A percentile compares a stretch with the other conserved stretches of the same genome.
Evolutionary conservation across 2,797 vertebrate genomes (phyloP).

Genomic region (Smutsia temminckii): DNA sequence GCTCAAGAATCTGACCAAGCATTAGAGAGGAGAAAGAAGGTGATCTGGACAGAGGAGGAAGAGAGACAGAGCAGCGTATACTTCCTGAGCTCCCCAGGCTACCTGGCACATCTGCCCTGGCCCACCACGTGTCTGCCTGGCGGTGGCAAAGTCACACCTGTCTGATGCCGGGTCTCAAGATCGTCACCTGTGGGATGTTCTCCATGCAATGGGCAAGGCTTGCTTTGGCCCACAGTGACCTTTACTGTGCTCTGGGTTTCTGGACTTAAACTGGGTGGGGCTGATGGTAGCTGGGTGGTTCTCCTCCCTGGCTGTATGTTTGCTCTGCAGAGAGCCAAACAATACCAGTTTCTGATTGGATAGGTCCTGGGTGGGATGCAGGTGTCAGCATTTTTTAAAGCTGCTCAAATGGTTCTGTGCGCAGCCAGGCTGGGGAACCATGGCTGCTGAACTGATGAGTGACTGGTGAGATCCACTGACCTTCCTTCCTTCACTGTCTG

Average conservation of each 20-base stretch:
- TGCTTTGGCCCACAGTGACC: rapidly evolving
- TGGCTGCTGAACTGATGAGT: rapidly evolving
- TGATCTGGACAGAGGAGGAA: neutral
- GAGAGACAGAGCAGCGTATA: rapidly evolving
- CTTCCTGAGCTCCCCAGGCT: neutral
- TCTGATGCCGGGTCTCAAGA: neutral
- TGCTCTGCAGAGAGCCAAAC: too few species aligned
- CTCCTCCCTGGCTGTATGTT: rapidly evolving
- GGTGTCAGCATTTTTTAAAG: too few species aligned
- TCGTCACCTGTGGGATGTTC: rapidly evolving
- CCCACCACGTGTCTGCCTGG: rapidly evolving
- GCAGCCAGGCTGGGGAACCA: neutral
- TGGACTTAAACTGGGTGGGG: neutral
- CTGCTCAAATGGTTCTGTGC: too few species aligned
- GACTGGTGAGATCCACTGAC: rapidly evolving
- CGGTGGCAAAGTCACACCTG: too few species aligned
- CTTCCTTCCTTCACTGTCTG: neutral
- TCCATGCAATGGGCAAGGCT: neutral
- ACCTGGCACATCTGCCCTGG: rapidly evolving
- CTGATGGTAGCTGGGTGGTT: rapidly evolving
- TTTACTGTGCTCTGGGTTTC: too few species aligned
- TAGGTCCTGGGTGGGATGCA: rapidly evolving
- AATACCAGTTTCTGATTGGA: rapidly evolving
- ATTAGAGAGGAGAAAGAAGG: neutral
- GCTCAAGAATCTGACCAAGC: neutral